Evolutionary conservation across 1,140 invertebrate genomes (phyloP).

Genomic region (Probaryconus sp.): DNA sequence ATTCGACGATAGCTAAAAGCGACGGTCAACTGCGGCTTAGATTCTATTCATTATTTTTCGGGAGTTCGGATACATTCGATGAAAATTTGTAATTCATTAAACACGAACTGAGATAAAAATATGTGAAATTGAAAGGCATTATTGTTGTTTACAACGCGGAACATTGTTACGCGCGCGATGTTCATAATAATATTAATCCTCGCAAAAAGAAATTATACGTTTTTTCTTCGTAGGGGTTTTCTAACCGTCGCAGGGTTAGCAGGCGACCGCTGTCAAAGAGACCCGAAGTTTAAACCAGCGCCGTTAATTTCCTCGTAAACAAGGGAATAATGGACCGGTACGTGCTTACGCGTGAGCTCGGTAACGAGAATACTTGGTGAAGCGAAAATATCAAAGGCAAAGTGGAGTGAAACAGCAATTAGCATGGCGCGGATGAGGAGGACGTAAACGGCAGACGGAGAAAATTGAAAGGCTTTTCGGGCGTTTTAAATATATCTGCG

Average conservation of each 20-base stretch:
- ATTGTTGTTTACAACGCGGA: too few relatives aligned
- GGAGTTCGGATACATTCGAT: not conserved
- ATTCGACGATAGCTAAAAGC: conserved; percentile 52
- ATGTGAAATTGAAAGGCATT: too few relatives aligned
- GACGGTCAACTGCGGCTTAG: conserved; percentile 23
- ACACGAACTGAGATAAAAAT: too few relatives aligned
- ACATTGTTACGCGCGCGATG: conserved; percentile 19
- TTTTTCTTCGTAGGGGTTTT: too few relatives aligned
- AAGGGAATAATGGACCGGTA: conserved; percentile 50
- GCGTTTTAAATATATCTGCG: conserved; percentile 58
- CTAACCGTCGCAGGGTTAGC: too few relatives aligned
- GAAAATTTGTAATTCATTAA: conserved; percentile 34
- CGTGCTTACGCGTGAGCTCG: conserved; percentile 17
- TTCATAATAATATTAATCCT: conserved; percentile 24
- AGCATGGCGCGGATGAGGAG: conserved; percentile 36
- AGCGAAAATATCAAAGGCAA: conserved; percentile 61
- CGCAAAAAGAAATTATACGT: conserved; percentile 36
- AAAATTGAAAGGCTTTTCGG: conserved; percentile 62
- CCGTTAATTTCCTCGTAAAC: conserved; percentile 60
- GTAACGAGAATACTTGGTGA: conserved; percentile 40
- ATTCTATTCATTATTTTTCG: conserved; percentile 34
- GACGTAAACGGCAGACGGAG: conserved; percentile 39
- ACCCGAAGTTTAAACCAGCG: conserved; percentile 34
- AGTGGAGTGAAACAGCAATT: conserved; percentile 57
- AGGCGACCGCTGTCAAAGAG: conserved; percentile 44